Conservation (phyloP, 2,888 invertebrate genomes). For the Parnassius orleans region DNA sequence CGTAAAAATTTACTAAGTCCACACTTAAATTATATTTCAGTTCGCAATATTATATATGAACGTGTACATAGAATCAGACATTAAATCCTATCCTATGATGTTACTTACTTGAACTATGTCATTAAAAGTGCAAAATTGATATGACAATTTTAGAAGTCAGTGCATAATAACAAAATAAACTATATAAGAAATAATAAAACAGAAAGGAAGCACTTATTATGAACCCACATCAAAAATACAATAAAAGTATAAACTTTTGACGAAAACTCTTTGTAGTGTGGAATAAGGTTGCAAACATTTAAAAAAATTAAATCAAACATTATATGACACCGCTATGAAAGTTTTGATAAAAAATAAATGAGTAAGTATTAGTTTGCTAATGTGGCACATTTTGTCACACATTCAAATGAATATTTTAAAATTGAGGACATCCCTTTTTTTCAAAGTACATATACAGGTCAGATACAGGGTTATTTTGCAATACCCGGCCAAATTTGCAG, state of each 20-base stretch:
- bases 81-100: slow-evolving; percentile 1
- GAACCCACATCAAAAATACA: slow-evolving; percentile 12
- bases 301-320: too few relatives aligned
- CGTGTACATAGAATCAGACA: neutral
- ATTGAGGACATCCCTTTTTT: too few relatives aligned
- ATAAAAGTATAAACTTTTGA: neutral
- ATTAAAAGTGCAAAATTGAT: slow-evolving; percentile 26
- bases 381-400: too few relatives aligned
- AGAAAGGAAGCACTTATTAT: slow-evolving; percentile 33
- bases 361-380: too few relatives aligned
- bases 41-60: slow-evolving; percentile 14
- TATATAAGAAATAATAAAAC: slow-evolving; percentile 46
- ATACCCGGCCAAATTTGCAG: too few relatives aligned
- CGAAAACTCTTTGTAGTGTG: neutral
- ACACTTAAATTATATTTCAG: slow-evolving; percentile 29
- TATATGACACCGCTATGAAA: too few relatives aligned
- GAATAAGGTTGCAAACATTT: too few relatives aligned
- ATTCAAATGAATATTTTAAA: too few relatives aligned
- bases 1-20: slow-evolving; percentile 32
- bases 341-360: too few relatives aligned
- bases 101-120: slow-evolving; percentile 6
- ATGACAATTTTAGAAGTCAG: slow-evolving; percentile 44
- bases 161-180: slow-evolving; percentile 55
- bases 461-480: too few relatives aligned
- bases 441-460: too few relatives aligned